phyloP scores from a whole-genome alignment of 64 coral and sea anemone genomes.

The Porites lutea region DNA sequence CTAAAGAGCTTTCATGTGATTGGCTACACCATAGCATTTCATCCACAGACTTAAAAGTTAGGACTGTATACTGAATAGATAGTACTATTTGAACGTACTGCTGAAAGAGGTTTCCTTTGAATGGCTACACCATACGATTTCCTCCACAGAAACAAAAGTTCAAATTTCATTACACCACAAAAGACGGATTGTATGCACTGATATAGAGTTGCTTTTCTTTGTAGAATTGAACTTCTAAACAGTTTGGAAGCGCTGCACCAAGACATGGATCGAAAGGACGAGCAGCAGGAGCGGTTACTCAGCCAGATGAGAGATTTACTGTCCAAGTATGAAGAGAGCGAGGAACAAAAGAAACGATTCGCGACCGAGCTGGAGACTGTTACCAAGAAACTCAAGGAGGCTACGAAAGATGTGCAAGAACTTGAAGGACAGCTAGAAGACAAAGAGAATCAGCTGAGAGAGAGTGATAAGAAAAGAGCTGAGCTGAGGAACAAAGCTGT shows the following conservation, averaged over 20 bases:
- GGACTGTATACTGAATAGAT: too few species aligned
- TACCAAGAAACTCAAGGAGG: conserved; percentile 76
- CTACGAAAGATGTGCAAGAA: conserved; percentile 61
- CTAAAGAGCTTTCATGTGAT: too few species aligned
- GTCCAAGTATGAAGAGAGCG: conserved; percentile 81
- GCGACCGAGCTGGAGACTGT: conserved; percentile 64
- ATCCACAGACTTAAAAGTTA: too few species aligned
- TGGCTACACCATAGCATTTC: too few species aligned
- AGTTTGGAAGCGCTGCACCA: conserved; percentile 77
- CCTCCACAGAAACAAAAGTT: too few species aligned
- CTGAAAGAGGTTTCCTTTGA: too few species aligned
- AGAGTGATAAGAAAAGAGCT: conserved; percentile 90
- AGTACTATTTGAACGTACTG: too few species aligned
- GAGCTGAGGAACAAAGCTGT: conserved; percentile 91
- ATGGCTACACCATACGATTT: too few species aligned
- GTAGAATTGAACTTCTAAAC: conserved; percentile 50
- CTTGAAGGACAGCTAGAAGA: conserved; percentile 72
- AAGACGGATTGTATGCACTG: too few species aligned
- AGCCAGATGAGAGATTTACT: conserved; percentile 78
- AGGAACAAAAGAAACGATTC: conserved; percentile 70
- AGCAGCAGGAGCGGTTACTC: conserved; percentile 84
- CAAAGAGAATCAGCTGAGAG: conserved; percentile 87
- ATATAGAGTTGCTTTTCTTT: background rate
- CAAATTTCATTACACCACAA: too few species aligned
- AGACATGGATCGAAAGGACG: conserved; percentile 86